Evolutionary conservation across 1,140 invertebrate species (phyloP).

Genomic region (Asbolus verrucosus): DNA sequence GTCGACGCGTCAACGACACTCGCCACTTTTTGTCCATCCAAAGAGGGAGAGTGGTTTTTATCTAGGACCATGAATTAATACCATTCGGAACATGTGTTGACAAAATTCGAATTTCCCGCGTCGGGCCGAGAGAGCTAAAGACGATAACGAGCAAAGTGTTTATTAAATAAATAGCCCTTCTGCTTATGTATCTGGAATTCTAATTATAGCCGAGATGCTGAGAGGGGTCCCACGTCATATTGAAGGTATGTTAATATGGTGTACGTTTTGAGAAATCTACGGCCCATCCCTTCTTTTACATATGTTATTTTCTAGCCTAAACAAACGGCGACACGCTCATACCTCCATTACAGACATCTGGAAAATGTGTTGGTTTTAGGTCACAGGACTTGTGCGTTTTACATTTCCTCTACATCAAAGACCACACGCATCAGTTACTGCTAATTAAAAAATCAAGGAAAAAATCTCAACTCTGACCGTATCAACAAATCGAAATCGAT

Average conservation of each 20-base stretch:
- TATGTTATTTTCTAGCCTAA: constrained; percentile 52
- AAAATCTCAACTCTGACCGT: too few species aligned
- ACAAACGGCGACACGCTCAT: constrained; percentile 56
- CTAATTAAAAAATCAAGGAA: constrained; percentile 15
- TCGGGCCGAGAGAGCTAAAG: too few species aligned
- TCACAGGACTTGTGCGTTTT: constrained; percentile 14
- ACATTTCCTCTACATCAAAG: constrained; percentile 32
- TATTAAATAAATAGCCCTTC: constrained; percentile 27
- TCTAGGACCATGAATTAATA: too few species aligned
- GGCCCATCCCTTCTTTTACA: constrained; percentile 29
- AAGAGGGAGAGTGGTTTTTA: constrained; percentile 5
- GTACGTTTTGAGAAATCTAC: constrained; percentile 8
- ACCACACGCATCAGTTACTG: constrained; percentile 8
- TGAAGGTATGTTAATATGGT: constrained; percentile 32
- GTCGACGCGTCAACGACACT: constrained; percentile 29
- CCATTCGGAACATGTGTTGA: too few species aligned
- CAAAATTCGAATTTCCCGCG: neutral
- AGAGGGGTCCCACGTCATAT: neutral
- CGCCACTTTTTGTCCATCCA: constrained; percentile 17
- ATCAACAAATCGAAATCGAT: too few species aligned
- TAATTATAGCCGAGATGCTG: constrained; percentile 35
- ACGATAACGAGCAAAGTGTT: constrained; percentile 26
- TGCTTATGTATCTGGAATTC: constrained; percentile 31
- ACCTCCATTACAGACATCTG: constrained; percentile 53
- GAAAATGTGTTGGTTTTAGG: constrained; percentile 30